These are phyloP conservation scores for Beris chalybata DNA, from an alignment of 2,888 invertebrate genomes.

Conservation along the genomic window DNA sequence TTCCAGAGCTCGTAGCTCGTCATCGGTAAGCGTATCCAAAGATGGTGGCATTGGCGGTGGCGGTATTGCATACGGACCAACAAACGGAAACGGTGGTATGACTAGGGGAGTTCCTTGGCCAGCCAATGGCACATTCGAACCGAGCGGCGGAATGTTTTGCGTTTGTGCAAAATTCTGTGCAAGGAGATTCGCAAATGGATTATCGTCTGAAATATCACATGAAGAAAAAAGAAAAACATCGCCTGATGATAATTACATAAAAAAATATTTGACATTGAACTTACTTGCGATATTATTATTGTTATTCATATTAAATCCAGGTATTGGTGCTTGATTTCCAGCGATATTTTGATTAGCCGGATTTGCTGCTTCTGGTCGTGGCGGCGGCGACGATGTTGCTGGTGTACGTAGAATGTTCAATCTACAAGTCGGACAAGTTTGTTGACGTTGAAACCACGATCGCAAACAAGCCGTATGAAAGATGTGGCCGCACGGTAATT, in stretches of 20 bases:
- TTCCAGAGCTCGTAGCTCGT: slow-evolving; percentile 86
- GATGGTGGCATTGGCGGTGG: slow-evolving; percentile 79
- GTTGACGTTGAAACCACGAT: slow-evolving; percentile 99
- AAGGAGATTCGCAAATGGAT: slow-evolving; percentile 42
- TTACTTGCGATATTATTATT: slow-evolving; percentile 35
- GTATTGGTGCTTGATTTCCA: slow-evolving; percentile 20
- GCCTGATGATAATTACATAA: slow-evolving; percentile 36
- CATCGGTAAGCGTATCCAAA: slow-evolving; percentile 74
- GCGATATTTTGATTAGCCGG: slow-evolving; percentile 40
- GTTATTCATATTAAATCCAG: slow-evolving; percentile 38
- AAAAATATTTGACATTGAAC: slow-evolving; percentile 39
- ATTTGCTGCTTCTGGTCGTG: slow-evolving; percentile 48
- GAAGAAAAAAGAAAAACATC: slow-evolving; percentile 37
- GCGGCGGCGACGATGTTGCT: slow-evolving; percentile 46
- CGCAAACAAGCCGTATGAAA: slow-evolving; percentile 97
- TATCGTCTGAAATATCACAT: slow-evolving; percentile 33
- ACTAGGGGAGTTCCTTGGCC: slow-evolving; percentile 52
- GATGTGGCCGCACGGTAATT: slow-evolving; percentile 98
- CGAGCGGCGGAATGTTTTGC: slow-evolving; percentile 11
- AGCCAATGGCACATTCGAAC: slow-evolving; percentile 43
- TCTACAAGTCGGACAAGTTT: slow-evolving; percentile 98
- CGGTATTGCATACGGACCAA: slow-evolving; percentile 60
- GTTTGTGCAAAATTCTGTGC: slow-evolving; percentile 38
- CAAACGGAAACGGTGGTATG: slow-evolving; percentile 62
- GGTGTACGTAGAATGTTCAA: slow-evolving; percentile 74